Base-by-base conservation (phyloP, 2,888 invertebrate species). In the Pseudococcus viburni region DNA sequence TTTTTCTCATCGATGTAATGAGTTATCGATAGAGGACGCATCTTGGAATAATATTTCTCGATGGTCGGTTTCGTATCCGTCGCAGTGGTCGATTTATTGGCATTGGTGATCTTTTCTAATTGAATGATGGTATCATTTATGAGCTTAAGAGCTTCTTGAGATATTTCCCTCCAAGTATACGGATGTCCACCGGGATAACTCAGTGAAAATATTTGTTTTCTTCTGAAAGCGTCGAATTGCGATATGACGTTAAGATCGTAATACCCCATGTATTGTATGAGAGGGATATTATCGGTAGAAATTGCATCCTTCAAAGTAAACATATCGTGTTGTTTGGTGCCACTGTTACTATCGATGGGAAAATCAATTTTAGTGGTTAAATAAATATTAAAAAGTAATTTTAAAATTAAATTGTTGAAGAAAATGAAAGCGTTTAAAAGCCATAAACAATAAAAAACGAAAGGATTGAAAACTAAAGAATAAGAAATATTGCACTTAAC, bases 121-220 rank as follows among this genome's bases (percentile, higher is more conserved):
- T 55, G 85, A 51, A 68, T 51, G 5, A 89, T 86, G 46, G 84
- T 64, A 15, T 80, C 88, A 6, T 48, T 55, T 9, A 89, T 89
- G 1, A 88, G 88, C 6, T 89, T 88, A 1, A 80, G 83, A 12
- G 85, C 85, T 68, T 86, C 77, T 84, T 86, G 85, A 39, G 85
- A 89, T 55, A 89, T 89, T 9, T 68, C 88, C 59, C 88, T 89
- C 89, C 89, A 89, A 26, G 84, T 86, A 12, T 88, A 59, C 1
- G 89, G 86, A 42, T 88, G 85, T 12, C 85, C 89, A 19, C 89
- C 89, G 0, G 89, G 89, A 51, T 89, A 89, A 88, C 89, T 89
- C 9, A 89, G 55, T 46, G 83, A 85, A 84, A 89, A 89, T 88
- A 89, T 89, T n/a, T 89, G 85, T 85, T 89, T 89, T 46, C 89